Conservation (phyloP, 1,140 invertebrate genomes). For the Lasioglossum albipes region DNA sequence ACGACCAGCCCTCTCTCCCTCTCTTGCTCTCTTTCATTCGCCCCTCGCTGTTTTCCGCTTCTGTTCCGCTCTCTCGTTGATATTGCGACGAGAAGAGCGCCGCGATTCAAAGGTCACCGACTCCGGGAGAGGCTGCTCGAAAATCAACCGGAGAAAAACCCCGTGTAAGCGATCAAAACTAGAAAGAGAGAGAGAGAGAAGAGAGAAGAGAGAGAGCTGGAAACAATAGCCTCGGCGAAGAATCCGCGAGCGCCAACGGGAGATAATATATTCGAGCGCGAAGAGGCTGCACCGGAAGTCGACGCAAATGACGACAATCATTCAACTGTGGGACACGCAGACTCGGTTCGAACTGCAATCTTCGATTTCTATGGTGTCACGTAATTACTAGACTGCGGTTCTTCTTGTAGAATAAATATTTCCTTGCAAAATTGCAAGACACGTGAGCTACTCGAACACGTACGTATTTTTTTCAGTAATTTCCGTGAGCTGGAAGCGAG, state of each 20-base stretch:
- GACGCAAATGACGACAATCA: conserved; percentile 1
- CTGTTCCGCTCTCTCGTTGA: conserved; percentile 27
- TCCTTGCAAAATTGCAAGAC: no score
- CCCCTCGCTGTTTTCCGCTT: not conserved
- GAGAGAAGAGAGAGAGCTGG: not conserved
- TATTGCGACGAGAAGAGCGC: conserved; percentile 7
- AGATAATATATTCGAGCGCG: conserved; percentile 13
- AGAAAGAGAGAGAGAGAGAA: no score
- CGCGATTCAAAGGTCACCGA: conserved; percentile 37
- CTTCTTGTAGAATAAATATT: no score
- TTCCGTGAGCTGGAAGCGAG: no score
- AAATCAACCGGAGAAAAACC: conserved; percentile 28
- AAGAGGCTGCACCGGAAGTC: conserved; percentile 7
- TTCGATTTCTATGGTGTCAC: no score
- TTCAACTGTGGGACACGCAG: not conserved
- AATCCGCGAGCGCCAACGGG: not conserved
- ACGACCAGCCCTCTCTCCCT: not conserved
- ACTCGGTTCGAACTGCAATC: not conserved
- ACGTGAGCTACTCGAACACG: no score
- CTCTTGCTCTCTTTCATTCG: not conserved
- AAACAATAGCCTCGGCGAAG: conserved; percentile 3
- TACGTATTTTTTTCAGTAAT: no score
- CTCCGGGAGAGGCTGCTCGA: conserved; percentile 15
- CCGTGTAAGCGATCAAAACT: conserved; percentile 9
- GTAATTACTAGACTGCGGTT: no score